Evolutionary conservation across 2,888 invertebrate species (phyloP), one percentile per base, ranked within the genome.

Genomic region (Hylaea fasciaria): DNA sequence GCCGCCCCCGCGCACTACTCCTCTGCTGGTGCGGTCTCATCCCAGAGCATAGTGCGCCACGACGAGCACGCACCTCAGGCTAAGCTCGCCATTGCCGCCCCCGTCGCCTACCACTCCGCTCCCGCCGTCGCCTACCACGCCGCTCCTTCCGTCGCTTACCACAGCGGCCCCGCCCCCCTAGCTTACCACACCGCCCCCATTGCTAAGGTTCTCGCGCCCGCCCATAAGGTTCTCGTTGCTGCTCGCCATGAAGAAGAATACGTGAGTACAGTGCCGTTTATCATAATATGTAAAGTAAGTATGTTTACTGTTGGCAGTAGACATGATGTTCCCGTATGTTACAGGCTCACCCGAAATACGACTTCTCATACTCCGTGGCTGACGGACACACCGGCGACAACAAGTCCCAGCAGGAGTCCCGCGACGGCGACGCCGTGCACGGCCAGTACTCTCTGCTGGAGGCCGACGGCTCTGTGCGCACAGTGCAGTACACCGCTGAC

Each of bases 351-450:
- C 94, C 94, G 61, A 92, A 93, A 77, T 94, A 94, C 84, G 89
- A 93, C 58, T 93, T 89, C 84, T 89, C 93, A 2, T 94, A 93
- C 81, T 93, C 93, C 28, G 93, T 93, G 11, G 89, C 93, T 58
- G 94, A 94, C 69, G 88, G 87, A 29, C 93, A 94, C 78, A 91
- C 93, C 68, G 94, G 94, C 37, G 94, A 94, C 86, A 92, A 93
- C 83, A 94, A 94, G 87, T 92, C 93, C 66, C 94, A 94, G 80
- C 85, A 90, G 49, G 94, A 94, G 83, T 86, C 88, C 78, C 90
- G 93, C 72, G 93, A 93, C 82, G 95, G 94, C 5, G 93, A 94
- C 75, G 93, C 90, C 52, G 95, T 95, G 68, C 93, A 93, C 76
- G 94, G 94, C 62, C 81, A 82, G 72, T 89, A 90, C 85, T 82